Percentiles rank a stretch among this genome's conserved stretches.
Evolutionary conservation across 2,113 vertebrate genomes (phyloP).

Genomic region (Cheilinus undulatus): DNA sequence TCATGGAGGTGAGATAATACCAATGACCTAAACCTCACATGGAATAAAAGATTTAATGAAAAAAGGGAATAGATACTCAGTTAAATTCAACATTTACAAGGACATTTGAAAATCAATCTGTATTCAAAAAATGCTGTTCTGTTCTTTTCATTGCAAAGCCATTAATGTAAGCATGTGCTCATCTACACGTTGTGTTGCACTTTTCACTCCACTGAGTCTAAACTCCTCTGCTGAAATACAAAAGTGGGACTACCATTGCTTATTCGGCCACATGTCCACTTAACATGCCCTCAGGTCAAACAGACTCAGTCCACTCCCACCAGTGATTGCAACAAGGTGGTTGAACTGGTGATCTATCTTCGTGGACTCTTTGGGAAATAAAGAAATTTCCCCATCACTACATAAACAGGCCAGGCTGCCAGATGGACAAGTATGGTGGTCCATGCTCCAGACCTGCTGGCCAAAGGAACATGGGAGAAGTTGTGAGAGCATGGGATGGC

Average conservation of each 20-base stretch:
- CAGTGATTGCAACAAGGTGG: constrained; percentile 8
- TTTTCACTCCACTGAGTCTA: neutral
- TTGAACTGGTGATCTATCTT: constrained; percentile 29
- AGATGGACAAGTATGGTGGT: constrained; percentile 65
- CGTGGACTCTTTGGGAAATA: constrained; percentile 41
- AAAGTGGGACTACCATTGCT: neutral
- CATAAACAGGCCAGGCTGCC: constrained; percentile 59
- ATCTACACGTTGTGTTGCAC: neutral
- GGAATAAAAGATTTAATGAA: neutral
- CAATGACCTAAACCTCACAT: neutral
- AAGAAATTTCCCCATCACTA: constrained; percentile 42
- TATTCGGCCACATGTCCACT: constrained; percentile 6
- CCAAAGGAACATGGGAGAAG: constrained; percentile 47
- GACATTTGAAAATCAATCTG: neutral
- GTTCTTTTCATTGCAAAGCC: neutral
- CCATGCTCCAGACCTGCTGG: constrained; percentile 62
- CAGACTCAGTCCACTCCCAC: neutral
- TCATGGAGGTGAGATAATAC: constrained; percentile 33
- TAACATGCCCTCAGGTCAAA: neutral
- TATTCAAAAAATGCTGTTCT: neutral
- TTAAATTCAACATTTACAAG: neutral
- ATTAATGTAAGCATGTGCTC: too few relatives aligned
- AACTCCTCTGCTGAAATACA: neutral
- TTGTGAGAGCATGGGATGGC: constrained; percentile 23
- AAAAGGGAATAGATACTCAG: neutral